Conservation (phyloP, 1,140 invertebrate genomes). For the Helicoverpa zea region DNA sequence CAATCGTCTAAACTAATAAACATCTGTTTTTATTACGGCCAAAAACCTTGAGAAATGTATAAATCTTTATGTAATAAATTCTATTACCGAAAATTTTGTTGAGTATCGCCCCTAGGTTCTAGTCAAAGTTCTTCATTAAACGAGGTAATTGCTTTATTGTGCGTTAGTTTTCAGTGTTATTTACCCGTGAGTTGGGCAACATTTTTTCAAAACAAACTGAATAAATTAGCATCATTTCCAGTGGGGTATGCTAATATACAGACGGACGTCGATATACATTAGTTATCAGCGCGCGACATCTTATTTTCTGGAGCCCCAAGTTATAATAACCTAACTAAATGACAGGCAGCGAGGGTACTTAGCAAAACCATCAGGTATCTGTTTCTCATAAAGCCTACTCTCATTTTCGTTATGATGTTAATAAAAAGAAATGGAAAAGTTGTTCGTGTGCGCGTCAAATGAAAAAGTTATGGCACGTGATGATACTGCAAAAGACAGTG, state of each 20-base stretch:
- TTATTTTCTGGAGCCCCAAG: constrained; percentile 39
- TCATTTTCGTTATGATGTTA: constrained; percentile 84
- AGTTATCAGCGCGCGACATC: constrained; percentile 20
- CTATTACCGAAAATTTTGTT: constrained; percentile 34
- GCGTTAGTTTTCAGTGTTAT: neutral
- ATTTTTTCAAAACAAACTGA: constrained; percentile 29
- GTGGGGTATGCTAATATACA: constrained; percentile 39
- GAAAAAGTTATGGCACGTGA: constrained; percentile 85
- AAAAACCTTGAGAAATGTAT: constrained; percentile 37
- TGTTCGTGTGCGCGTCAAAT: constrained; percentile 81
- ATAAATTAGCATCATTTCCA: constrained; percentile 41
- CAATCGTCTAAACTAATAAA: constrained; percentile 49
- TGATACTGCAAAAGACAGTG: constrained; percentile 80
- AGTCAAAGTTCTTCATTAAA: constrained; percentile 25
- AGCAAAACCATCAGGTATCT: constrained; percentile 81
- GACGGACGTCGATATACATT: constrained; percentile 32
- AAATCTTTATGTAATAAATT: constrained; percentile 47
- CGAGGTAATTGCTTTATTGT: constrained; percentile 15
- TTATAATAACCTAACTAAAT: constrained; percentile 50
- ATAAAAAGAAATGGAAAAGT: constrained; percentile 86
- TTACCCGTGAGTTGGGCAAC: neutral
- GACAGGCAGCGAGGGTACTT: constrained; percentile 68
- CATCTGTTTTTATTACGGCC: constrained; percentile 44
- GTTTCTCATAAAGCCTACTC: constrained; percentile 82
- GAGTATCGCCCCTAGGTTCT: neutral